These are phyloP conservation scores for Drosophila diplacantha DNA, from an alignment of 2,888 invertebrate genomes.

Conservation along the genomic window DNA sequence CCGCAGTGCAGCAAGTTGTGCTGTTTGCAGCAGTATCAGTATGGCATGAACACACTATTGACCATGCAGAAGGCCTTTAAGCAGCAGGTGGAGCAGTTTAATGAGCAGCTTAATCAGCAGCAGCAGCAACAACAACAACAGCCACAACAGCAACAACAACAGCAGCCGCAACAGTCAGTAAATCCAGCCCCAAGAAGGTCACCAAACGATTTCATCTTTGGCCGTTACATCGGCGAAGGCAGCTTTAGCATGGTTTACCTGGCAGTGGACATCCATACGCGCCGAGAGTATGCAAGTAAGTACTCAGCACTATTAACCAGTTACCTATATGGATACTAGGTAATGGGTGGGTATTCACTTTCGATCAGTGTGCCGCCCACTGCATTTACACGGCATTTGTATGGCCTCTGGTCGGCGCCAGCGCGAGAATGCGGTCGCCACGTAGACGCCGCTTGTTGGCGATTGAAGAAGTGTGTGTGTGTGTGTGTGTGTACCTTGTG, in stretches of 20 bases:
- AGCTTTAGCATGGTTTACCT: slow-evolving; percentile 97
- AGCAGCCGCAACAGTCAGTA: slow-evolving; percentile 39
- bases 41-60: slow-evolving; percentile 23
- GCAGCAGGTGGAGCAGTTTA: slow-evolving; percentile 34
- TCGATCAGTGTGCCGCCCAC: slow-evolving; percentile 34
- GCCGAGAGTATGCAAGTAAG: slow-evolving; percentile 96
- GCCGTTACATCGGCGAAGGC: slow-evolving; percentile 96
- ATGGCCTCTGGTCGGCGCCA: slow-evolving; percentile 62
- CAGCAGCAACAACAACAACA: slow-evolving; percentile 29
- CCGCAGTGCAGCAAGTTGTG: slow-evolving; percentile 60
- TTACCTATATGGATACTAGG: slow-evolving; percentile 3
- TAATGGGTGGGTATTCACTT: slow-evolving; percentile 23
- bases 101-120: slow-evolving; percentile 3
- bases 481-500: neutral
- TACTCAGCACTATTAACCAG: slow-evolving; percentile 6
- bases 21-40: slow-evolving; percentile 52
- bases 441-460: slow-evolving; percentile 27
- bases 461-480: neutral
- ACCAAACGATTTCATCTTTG: slow-evolving; percentile 95
- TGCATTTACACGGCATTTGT: slow-evolving; percentile 36
- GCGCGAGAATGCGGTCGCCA: slow-evolving; percentile 60
- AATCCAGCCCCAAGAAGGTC: slow-evolving; percentile 72
- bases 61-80: slow-evolving; percentile 29
- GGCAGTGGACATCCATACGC: slow-evolving; percentile 93
- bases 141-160: slow-evolving; percentile 44